Evolutionary conservation across 1,140 invertebrate genomes (phyloP).

Genomic region (Lysiphlebus fabarum): DNA sequence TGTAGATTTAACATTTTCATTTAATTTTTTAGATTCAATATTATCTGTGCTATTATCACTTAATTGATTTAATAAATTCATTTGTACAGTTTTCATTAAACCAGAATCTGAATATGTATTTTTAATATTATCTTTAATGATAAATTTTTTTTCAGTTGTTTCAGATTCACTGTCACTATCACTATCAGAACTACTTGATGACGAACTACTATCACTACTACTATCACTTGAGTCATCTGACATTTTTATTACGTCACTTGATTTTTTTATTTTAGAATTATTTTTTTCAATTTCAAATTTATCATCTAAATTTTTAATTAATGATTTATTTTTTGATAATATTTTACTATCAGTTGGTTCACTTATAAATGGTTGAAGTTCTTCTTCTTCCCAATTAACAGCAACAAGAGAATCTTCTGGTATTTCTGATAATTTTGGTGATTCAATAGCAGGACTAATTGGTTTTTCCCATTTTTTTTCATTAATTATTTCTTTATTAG

Average conservation of each 20-base stretch:
- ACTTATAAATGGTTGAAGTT: conserved; percentile 6
- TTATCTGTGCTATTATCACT: neutral
- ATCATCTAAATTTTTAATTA: conserved; percentile 14
- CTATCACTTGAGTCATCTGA: conserved; percentile 31
- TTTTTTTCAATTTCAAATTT: conserved; percentile 19
- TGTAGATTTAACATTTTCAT: too few relatives aligned
- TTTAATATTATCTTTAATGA: too few relatives aligned
- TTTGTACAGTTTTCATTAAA: conserved; percentile 21
- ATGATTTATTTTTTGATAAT: conserved; percentile 5
- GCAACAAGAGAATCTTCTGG: conserved; percentile 37
- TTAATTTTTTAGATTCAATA: too few relatives aligned
- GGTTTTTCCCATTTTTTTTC: too few relatives aligned
- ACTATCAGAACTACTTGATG: neutral
- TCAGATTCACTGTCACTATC: conserved; percentile 15
- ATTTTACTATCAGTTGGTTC: conserved; percentile 3
- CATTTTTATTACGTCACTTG: conserved; percentile 43
- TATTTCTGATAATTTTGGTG: conserved; percentile 22
- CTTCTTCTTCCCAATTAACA: conserved; percentile 50
- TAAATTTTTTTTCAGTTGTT: conserved; percentile 1
- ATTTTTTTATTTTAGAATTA: conserved; percentile 26
- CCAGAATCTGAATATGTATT: conserved; percentile 14
- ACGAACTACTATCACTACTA: conserved; percentile 12
- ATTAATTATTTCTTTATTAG: too few relatives aligned
- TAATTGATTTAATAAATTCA: conserved; percentile 37
- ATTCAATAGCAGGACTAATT: conserved; percentile 23